Base-by-base conservation (phyloP, 2,888 invertebrate species). In the Hybos culiciformis region DNA sequence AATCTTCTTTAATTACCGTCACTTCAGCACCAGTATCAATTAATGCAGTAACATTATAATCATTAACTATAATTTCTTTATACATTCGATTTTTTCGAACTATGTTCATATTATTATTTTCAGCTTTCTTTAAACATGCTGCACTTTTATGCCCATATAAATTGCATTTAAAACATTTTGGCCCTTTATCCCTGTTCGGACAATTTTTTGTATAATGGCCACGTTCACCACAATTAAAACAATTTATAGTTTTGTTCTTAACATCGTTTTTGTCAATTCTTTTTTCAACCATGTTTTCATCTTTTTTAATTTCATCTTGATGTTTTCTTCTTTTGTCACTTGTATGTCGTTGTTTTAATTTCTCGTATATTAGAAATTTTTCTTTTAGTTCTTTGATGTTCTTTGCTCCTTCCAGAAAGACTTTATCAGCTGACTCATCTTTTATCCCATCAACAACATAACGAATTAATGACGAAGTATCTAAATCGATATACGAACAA, bases 81-180 rank as follows among this genome's bases (percentile, higher is more conserved):
- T 1, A 6, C 43, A 40, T 43, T 11, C 11, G 11, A 14, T 39
- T 43, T n/a, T 33, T 33, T 8, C 21, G 33, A 12, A 39, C 20
- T n/a, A n/a, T n/a, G 26, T 8, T 9, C n/a, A 14, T 37, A 23
- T 12, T 20, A 7, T 5, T 37, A 23, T 12, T 14, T 38, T 8
- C 11, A 4, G 18, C 12, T 14, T 32, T 42, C 15, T 32, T 41
- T 41, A n/a, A 18, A 19, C 43, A 43, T 9, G 33, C 34, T 8
- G 32, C 7, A 14, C 36, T 21, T 34, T 48, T 52, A 42, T 56
- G 56, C 2, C 57, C 55, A 44, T 47, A 56, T 5, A 48, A 37
- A 11, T 54, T 49, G 40, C 56, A 59, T 39, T 37, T 49, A 38
- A 58, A 59, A 43, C 58, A 58, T 48, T 58, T 57, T 5, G 52